Evolutionary conservation across 2,888 invertebrate genomes (phyloP), one percentile per base, ranked within the genome.

Genomic region (Brachyopa scutellaris): DNA sequence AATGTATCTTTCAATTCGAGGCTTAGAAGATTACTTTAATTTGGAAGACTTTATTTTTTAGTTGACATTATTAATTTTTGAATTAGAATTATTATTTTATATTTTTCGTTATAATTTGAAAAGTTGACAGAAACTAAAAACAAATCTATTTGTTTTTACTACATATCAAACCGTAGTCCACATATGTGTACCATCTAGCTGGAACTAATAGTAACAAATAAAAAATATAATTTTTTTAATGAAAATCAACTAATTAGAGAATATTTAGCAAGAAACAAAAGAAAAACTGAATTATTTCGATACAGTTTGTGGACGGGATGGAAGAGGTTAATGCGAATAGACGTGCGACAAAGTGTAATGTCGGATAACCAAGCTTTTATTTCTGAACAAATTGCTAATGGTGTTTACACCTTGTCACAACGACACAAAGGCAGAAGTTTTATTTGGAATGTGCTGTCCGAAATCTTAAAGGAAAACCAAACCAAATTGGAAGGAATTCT

Each of bases 401-500:
- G 62, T 9, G 38, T 23, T 53, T 74, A 47, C 38, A 55, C 64
- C 8, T 33, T 74, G 38, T 42, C 47, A 2, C 45, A 26, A 9
- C 33, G 49, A 17, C 36, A 13, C 38, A 55, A 38, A 17, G 55
- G 13, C 13, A 36, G 13, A 53, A 19, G 47, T 47, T 64, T 47
- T 13, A 33, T 47, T 33, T 45, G 23, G 47, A 49, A 64, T 19
- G 15, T 45, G 13, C 17, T 66, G 33, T 17, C 51, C 21, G 64
- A 64, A 64, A 64, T 64, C 21, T 33, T 64, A 9, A 64, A 31
- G 47, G 13, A 42, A 45, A 57, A 66, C 9, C 11, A 38, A 5
- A 9, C 49, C 2, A 15, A 31, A 33, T 4, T 66, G 29, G 55
- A 59, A 76, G 76, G 76, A 26, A 59, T 59, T 64, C 29, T 77